Base-by-base conservation (phyloP, 2,113 vertebrate species). In the Peucedramus taeniatus region DNA sequence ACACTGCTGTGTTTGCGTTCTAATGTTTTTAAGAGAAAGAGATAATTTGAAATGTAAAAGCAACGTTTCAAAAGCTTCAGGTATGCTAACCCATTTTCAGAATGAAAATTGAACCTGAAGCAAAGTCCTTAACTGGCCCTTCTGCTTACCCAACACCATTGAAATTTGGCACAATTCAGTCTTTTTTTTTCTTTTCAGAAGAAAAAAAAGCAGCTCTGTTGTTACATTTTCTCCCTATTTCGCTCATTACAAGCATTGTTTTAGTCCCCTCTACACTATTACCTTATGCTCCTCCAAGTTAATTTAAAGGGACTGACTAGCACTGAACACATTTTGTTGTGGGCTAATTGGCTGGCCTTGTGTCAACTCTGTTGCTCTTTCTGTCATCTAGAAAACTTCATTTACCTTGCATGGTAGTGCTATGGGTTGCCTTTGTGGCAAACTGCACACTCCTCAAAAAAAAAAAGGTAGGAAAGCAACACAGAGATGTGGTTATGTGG, bases 361-460 rank as follows among this genome's bases (percentile, higher is more conserved):
- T 0, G 0, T 79, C 65, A 76, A 22, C 44, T 76, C 79, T 28
- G 31, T 37, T 76, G 11, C 18, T 81, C 39, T 75, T 83, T 63
- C 42, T 69, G 37, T 35, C 39, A 47, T 39, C 23, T 15, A 22
- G 47, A 61, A 61, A 91, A 81, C 12, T 61, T 70, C 0, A 44
- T 80, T 94, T 63, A 12, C 15, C 60, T 87, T 63, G 7, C 7
- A 6, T 21, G 9, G 9, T 9, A 37, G 9, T 37, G 13, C 13
- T 79, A 4, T 54, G 13, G 11, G 20, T 49, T 76, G 37, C 13
- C 26, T 81, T 57, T 42, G 9, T 76, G 23, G 33, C 4, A 28
- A 28, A 10, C 1, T 4, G 4, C 23, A n/a, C n/a, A n/a, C 23
- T 7, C 7, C 19, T 9, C 9, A 1, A 2, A 27, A 17, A 24